Percentiles rank a stretch among this genome's conserved stretches.
Evolutionary conservation across 2,113 vertebrate species (phyloP).

Genomic region (Balaenoptera acutorostrata): DNA sequence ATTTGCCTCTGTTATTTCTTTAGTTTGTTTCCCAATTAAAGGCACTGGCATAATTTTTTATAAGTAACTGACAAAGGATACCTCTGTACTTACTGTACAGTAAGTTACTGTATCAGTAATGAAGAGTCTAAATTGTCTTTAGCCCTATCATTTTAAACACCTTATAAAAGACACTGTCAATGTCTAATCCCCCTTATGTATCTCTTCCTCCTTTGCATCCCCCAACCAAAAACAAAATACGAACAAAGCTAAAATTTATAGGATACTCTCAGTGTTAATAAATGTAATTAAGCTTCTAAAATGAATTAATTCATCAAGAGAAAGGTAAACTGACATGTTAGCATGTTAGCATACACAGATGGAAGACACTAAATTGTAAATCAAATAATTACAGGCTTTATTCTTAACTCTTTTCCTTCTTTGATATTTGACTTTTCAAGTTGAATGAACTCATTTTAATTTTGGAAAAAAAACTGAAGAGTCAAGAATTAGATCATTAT

Average conservation of each 20-base stretch:
- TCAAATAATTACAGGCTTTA: neutral
- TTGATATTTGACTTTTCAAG: neutral
- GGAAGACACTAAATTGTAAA: neutral
- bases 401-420: neutral
- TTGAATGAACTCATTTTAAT: conserved; percentile 4
- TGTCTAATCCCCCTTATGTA: neutral
- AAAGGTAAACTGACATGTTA: neutral
- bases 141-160: neutral
- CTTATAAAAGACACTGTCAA: neutral
- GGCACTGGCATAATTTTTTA: neutral
- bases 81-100: neutral
- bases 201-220: neutral
- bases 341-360: neutral
- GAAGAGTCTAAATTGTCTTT: neutral
- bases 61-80: neutral
- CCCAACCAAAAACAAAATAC: neutral
- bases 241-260: neutral
- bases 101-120: too few relatives aligned
- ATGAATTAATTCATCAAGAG: neutral
- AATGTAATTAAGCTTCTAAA: neutral
- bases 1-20: neutral
- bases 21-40: conserved; percentile 10
- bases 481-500: neutral
- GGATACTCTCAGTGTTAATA: neutral
- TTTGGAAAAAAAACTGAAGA: neutral